Conservation (phyloP, 2,797 vertebrate genomes). For the Chloroceryle amazona region DNA sequence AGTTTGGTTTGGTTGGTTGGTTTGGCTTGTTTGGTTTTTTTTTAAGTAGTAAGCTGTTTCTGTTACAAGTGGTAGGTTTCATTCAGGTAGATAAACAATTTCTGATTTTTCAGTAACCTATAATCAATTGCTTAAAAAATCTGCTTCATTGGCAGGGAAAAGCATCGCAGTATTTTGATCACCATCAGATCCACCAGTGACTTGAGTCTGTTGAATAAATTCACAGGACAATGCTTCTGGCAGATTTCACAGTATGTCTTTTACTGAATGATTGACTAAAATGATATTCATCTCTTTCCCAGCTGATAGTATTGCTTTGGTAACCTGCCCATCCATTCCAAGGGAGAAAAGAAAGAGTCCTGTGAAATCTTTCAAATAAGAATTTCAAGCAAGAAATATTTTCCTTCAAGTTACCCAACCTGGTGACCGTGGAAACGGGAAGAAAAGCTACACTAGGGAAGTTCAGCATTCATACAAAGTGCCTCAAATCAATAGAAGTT, state of each 20-base stretch:
- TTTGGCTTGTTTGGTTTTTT: background rate
- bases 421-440: background rate
- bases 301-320: constrained; percentile 46
- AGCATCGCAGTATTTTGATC: background rate
- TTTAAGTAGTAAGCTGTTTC: background rate
- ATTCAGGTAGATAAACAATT: background rate
- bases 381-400: constrained; percentile 32
- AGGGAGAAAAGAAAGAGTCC: background rate
- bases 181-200: background rate
- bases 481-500: background rate
- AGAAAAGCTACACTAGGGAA: background rate
- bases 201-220: constrained; percentile 31
- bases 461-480: fast-evolving
- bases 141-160: background rate
- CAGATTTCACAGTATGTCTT: background rate
- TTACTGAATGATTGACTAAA: background rate
- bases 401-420: constrained; percentile 15
- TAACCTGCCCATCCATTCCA: background rate
- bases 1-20: background rate
- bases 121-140: background rate
- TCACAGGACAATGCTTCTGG: constrained; percentile 17
- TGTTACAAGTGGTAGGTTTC: background rate
- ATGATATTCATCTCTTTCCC: constrained; percentile 55
- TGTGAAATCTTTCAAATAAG: constrained; percentile 48
- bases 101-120: background rate